A percentile compares a stretch with the other conserved stretches of the same genome.
These are phyloP conservation scores for Acipenser transmontanus DNA, from an alignment of 2,797 vertebrate species.

Conservation along the genomic window DNA sequence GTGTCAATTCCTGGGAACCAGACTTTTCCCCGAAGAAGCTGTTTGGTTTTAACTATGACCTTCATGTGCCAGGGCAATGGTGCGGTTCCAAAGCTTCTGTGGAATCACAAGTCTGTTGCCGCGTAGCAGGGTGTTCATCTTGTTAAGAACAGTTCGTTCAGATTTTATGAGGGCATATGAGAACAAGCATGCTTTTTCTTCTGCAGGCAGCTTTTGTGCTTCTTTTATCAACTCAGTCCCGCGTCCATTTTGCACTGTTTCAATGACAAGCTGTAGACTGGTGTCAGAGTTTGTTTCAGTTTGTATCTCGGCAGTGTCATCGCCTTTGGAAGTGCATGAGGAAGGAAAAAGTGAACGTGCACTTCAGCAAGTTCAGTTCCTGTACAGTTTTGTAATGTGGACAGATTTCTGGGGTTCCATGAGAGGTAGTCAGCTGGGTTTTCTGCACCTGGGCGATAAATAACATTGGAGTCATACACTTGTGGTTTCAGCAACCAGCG, in stretches of 20 bases:
- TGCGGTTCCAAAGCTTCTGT: background rate
- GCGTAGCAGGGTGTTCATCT: background rate
- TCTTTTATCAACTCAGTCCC: background rate
- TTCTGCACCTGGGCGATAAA: background rate
- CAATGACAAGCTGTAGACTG: background rate
- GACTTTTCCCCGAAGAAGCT: background rate
- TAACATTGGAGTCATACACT: background rate
- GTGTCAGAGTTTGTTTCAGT: background rate
- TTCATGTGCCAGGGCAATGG: background rate
- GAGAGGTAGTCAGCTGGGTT: background rate
- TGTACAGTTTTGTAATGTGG: background rate
- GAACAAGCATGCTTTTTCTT: background rate
- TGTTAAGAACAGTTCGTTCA: background rate
- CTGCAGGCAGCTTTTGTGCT: background rate
- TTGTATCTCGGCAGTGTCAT: background rate
- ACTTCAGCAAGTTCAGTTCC: background rate
- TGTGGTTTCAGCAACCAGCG: background rate
- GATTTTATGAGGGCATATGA: background rate
- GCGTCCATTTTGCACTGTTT: background rate
- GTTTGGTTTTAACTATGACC: constrained; percentile 1
- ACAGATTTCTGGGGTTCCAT: background rate
- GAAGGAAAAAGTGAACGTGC: background rate
- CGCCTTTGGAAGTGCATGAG: background rate
- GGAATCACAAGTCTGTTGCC: background rate
- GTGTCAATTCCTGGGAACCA: background rate